Base-by-base conservation (phyloP, 2,888 invertebrate species). In the Habrosyne pyritoides region DNA sequence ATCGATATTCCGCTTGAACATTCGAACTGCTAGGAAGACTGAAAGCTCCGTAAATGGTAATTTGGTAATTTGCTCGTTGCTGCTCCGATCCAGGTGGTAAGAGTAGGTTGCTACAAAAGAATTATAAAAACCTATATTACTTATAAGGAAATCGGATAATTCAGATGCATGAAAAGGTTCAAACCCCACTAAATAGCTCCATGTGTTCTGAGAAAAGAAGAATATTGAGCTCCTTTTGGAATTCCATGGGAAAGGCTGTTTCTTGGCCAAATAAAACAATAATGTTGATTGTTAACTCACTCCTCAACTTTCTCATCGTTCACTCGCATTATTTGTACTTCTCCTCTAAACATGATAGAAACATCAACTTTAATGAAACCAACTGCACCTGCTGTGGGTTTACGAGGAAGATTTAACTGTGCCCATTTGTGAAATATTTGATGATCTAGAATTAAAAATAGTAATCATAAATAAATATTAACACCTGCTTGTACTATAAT, bases 361-460 rank as follows among this genome's bases (percentile, higher is more conserved):
- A 98, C 93, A 77, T 97, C 97, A 59, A 97, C 94, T 86, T 97
- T 97, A 21, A 98, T 85, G 77, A 96, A 97, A 0, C 98, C 98
- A 64, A 94, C 94, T 0, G 94, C 90, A 0, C 94, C 94, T 0
- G 89, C 87, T 0, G 84, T 82, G 2, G 91, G 89, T 64, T 94
- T 94, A 30, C 95, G 94, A 0, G 95, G 95, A 56, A 95, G 92
- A 26, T 94, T 94, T 47, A 98, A 86, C 73, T 96, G 94, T 0
- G 96, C 96, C 98, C 98, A 98, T 86, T 97, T 97, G 78, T 97
- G 96, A 77, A 95, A 96, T 74, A 96, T 96, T 79, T 96, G 95
- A 74, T 96, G 97, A 86, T 96, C 97, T 95, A 75, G 1, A 55
- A 54, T n/a, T n/a, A 28, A 52, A 21, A 55, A 54, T 21, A 42